A percentile compares a stretch with the other conserved stretches of the same genome.
Conservation (phyloP, 2,888 invertebrate species). For the Chaitophorus viminalis region DNA sequence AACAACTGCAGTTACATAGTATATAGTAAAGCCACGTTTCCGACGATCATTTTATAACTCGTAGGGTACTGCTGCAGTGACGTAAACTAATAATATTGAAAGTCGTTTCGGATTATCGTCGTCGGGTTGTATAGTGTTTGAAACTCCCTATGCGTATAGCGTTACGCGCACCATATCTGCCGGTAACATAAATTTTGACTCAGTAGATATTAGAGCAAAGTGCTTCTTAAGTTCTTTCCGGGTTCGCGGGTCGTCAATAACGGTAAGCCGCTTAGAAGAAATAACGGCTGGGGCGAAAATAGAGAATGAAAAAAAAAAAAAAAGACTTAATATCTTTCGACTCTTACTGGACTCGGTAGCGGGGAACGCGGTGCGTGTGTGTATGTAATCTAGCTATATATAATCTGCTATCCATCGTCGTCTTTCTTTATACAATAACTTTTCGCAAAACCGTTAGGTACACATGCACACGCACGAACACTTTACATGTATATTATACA, state of each 20-base stretch:
- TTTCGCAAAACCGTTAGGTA: neutral
- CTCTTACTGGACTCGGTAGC: neutral
- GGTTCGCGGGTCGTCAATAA: conserved; percentile 34
- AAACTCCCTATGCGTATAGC: too few species aligned
- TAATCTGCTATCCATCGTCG: conserved; percentile 8
- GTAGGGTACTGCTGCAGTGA: neutral
- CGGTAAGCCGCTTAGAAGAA: conserved; percentile 6
- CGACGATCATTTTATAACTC: neutral
- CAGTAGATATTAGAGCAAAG: conserved; percentile 15
- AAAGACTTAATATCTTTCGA: conserved; percentile 2
- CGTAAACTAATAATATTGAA: neutral
- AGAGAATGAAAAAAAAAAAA: neutral
- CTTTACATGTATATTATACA: too few species aligned
- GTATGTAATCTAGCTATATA: conserved; percentile 20
- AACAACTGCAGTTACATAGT: too few species aligned
- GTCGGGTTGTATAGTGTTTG: too few species aligned
- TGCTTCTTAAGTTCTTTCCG: conserved; percentile 32
- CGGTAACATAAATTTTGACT: neutral
- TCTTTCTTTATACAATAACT: neutral
- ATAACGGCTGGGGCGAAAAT: neutral
- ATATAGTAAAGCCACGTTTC: too few species aligned
- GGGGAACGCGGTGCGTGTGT: neutral
- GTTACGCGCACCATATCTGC: neutral
- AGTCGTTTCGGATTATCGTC: neutral
- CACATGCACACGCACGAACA: too few species aligned